Evolutionary conservation across 2,888 invertebrate species (phyloP).

Genomic region (Eutolmus rufibarbis): DNA sequence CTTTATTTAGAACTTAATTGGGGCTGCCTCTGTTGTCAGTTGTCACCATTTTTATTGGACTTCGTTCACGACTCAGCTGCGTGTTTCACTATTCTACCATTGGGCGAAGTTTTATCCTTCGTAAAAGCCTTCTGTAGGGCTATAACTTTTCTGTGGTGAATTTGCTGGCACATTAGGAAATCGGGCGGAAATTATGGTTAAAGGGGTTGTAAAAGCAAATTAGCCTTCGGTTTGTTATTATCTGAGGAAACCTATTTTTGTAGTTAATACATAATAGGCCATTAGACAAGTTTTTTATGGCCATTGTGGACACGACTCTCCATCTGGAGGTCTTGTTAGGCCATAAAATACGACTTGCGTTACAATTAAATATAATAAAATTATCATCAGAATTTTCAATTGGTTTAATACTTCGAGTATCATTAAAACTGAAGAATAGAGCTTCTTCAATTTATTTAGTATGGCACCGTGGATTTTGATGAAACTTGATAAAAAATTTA

Average conservation of each 20-base stretch:
- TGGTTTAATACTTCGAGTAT: too few species aligned
- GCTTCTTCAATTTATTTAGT: too few species aligned
- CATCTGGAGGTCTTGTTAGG: too few species aligned
- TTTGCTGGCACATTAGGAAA: not conserved
- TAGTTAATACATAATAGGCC: not conserved
- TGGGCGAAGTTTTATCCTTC: not conserved
- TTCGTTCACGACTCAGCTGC: not conserved
- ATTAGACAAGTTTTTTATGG: not conserved
- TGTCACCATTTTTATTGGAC: not conserved
- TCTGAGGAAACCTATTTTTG: not conserved
- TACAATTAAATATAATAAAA: too few species aligned
- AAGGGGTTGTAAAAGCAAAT: not conserved
- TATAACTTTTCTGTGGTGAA: not conserved
- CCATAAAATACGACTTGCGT: too few species aligned
- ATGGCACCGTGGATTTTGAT: too few species aligned
- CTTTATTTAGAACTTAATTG: slow-evolving; percentile 31
- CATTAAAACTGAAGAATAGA: too few species aligned
- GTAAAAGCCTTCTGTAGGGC: not conserved
- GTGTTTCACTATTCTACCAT: not conserved
- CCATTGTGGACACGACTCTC: not conserved
- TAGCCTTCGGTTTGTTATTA: not conserved
- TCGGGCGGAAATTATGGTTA: not conserved
- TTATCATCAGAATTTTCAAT: too few species aligned
- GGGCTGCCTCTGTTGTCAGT: not conserved
- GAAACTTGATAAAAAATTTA: too few species aligned